Conservation (phyloP, 2,888 invertebrate genomes). For the Synergus japonicus region DNA sequence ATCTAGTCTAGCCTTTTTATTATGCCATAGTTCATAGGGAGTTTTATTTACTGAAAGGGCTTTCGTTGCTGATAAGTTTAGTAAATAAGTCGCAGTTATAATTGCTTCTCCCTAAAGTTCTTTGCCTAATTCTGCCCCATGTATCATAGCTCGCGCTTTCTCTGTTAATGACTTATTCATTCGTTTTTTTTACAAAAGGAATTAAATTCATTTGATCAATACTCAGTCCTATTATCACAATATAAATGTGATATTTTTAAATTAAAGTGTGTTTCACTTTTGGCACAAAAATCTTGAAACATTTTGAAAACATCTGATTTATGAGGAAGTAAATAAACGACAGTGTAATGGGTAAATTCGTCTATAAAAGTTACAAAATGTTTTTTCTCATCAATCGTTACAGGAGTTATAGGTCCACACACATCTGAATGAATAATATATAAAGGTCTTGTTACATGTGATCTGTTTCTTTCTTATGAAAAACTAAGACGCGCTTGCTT, state of each 20-base stretch:
- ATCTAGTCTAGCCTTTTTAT: slow-evolving; percentile 1
- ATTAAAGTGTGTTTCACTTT: slow-evolving; percentile 6
- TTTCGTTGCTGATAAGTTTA: slow-evolving; percentile 6
- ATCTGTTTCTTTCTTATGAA: slow-evolving; percentile 41
- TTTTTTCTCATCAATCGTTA: slow-evolving; percentile 43
- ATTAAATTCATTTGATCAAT: slow-evolving; percentile 58
- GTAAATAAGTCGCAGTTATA: not conserved
- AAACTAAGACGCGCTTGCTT: slow-evolving; percentile 41
- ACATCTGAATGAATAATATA: slow-evolving; percentile 47
- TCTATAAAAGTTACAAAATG: slow-evolving; percentile 43
- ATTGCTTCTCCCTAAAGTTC: not conserved
- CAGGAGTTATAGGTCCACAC: slow-evolving; percentile 48
- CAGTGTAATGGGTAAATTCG: slow-evolving; percentile 49
- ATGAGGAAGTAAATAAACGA: not conserved
- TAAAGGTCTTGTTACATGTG: slow-evolving; percentile 45
- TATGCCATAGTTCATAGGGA: slow-evolving; percentile 20
- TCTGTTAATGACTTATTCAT: not conserved
- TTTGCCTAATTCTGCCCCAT: not conserved
- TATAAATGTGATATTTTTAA: not conserved
- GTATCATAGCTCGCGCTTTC: not conserved
- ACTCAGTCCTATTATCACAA: slow-evolving; percentile 65
- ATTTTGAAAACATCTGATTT: slow-evolving; percentile 50
- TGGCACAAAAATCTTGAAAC: slow-evolving; percentile 61
- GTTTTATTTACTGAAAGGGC: not conserved
- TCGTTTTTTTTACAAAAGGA: slow-evolving; percentile 57